Percentiles rank a stretch among this genome's conserved stretches.
Evolutionary conservation across 2,113 vertebrate genomes (phyloP).

Genomic region (Phaethornis superciliosus): DNA sequence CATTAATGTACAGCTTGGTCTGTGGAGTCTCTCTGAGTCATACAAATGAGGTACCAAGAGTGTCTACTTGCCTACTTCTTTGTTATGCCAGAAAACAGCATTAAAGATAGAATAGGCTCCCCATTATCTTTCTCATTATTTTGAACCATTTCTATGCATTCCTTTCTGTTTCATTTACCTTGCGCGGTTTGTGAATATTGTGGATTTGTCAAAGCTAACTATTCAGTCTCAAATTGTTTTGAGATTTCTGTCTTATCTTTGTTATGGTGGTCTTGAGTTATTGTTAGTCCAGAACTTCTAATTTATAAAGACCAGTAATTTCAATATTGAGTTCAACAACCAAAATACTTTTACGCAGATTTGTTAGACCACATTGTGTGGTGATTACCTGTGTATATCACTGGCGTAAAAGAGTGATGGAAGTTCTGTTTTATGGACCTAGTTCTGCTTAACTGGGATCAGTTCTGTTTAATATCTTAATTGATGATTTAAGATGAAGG

Average conservation of each 20-base stretch:
- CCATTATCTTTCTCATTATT: not conserved
- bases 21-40: not conserved
- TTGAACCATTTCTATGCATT: not conserved
- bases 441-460: too few relatives aligned
- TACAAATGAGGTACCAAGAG: not conserved
- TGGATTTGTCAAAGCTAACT: not conserved
- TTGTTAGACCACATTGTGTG: not conserved
- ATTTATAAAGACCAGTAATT: not conserved
- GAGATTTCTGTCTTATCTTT: not conserved
- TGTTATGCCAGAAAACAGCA: not conserved
- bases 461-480: too few relatives aligned
- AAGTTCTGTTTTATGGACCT: not conserved
- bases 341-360: not conserved
- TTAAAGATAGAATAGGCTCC: not conserved
- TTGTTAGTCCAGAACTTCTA: not conserved
- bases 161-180: not conserved
- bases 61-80: not conserved
- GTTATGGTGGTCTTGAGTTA: not conserved
- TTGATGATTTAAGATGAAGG: too few relatives aligned
- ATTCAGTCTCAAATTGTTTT: not conserved
- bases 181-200: not conserved
- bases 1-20: not conserved
- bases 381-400: not conserved
- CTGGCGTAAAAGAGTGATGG: not conserved
- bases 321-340: not conserved